Percentiles rank a stretch among this genome's conserved stretches.
Evolutionary conservation across 2,888 invertebrate genomes (phyloP).

Genomic region (Carterocephalus palaemon): DNA sequence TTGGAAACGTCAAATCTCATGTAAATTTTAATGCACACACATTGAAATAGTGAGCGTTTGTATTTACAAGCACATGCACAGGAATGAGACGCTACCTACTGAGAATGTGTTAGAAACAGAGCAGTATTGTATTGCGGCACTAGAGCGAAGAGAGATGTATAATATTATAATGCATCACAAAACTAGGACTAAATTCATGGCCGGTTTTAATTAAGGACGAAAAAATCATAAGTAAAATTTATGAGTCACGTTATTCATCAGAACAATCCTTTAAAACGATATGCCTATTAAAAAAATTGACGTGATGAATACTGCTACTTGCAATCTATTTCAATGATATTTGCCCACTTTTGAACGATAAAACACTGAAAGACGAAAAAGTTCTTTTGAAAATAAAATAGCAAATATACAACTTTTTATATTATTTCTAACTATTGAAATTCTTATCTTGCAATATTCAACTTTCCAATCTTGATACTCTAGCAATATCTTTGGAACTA

Average conservation of each 20-base stretch:
- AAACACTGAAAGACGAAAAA: background rate
- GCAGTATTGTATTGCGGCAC: conserved; percentile 65
- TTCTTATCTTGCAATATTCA: background rate
- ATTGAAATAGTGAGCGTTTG: conserved; percentile 35
- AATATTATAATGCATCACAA: conserved; percentile 62
- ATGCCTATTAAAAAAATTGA: too few species aligned
- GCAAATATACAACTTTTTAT: too few species aligned
- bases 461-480: conserved; percentile 10
- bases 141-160: conserved; percentile 71
- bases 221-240: conserved; percentile 14
- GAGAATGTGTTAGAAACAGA: conserved; percentile 50
- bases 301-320: too few species aligned
- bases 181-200: conserved; percentile 68
- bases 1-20: background rate
- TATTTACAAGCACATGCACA: conserved; percentile 30
- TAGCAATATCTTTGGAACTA: conserved; percentile 9
- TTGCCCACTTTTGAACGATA: conserved; percentile 5
- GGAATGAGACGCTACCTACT: conserved; percentile 25
- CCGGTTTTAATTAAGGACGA: conserved; percentile 55
- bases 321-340: conserved; percentile 7
- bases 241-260: too few species aligned
- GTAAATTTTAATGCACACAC: conserved; percentile 26
- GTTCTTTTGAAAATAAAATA: too few species aligned
- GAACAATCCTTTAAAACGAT: too few species aligned
- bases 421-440: too few species aligned